Conservation (phyloP, 2,797 vertebrate species). For the Lagorchestes hirsutus region DNA sequence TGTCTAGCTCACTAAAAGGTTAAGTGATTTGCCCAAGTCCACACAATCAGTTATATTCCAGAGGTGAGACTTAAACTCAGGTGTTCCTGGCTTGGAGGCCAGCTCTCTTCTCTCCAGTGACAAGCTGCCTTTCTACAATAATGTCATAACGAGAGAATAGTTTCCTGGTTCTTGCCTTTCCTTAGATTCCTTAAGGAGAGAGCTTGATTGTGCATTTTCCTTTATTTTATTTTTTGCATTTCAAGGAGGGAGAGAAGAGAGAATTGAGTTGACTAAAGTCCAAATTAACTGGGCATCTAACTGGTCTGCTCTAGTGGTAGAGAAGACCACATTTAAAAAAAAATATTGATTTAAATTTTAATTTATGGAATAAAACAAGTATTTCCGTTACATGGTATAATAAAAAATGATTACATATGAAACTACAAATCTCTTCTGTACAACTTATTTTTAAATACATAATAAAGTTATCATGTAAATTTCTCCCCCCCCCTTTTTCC, state of each 20-base stretch:
- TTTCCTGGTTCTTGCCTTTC: constrained; percentile 48
- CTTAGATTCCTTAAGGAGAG: not conserved
- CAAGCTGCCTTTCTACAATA: not conserved
- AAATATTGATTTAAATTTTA: not conserved
- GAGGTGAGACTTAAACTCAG: not conserved
- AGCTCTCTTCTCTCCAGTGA: not conserved
- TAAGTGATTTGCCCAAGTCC: not conserved
- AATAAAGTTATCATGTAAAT: not conserved
- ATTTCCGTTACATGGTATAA: not conserved
- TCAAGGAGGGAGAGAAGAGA: not conserved
- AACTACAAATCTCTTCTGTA: not conserved
- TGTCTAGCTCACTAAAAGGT: not conserved
- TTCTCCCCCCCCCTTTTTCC: not conserved
- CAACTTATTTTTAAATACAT: not conserved
- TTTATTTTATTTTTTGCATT: not conserved
- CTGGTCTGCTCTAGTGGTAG: not conserved
- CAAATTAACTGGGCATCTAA: not conserved
- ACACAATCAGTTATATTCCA: not conserved
- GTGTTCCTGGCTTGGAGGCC: not conserved
- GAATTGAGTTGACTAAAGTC: not conserved
- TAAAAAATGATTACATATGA: not conserved
- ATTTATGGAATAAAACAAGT: not conserved
- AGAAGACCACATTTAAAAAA: not conserved
- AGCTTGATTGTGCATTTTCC: not conserved
- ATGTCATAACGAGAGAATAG: constrained; percentile 29